These are phyloP conservation scores for Distichodus sexfasciatus DNA, from an alignment of 2,797 vertebrate species.

Conservation along the genomic window DNA sequence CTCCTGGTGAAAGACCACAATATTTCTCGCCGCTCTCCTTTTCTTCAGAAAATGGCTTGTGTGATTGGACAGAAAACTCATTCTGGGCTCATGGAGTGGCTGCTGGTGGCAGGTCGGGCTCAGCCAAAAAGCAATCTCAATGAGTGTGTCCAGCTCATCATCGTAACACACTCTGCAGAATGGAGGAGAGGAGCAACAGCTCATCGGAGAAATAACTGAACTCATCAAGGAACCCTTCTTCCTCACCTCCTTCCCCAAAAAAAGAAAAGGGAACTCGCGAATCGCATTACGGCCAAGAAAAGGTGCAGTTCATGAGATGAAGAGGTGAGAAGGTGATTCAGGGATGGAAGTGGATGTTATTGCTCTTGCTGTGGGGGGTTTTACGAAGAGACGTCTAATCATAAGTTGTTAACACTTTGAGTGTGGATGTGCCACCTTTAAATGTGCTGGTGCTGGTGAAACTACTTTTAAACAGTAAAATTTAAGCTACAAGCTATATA, in stretches of 20 bases:
- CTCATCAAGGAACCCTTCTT: conserved; percentile 36
- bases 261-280: conserved; percentile 23
- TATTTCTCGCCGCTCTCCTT: conserved; percentile 19
- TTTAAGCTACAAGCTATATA: too few relatives aligned
- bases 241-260: not conserved
- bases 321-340: conserved; percentile 6
- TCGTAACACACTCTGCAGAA: conserved; percentile 29
- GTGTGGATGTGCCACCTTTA: not conserved
- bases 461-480: too few relatives aligned
- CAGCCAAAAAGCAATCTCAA: conserved; percentile 49
- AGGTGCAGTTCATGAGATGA: conserved; percentile 14
- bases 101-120: conserved; percentile 43
- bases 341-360: conserved; percentile 25
- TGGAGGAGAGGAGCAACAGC: conserved; percentile 29
- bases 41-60: conserved; percentile 48
- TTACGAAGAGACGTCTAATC: not conserved
- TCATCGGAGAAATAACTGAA: conserved; percentile 50
- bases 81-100: conserved; percentile 32
- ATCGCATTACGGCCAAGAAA: conserved; percentile 35
- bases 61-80: conserved; percentile 45
- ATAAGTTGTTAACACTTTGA: not conserved
- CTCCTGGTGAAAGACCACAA: conserved; percentile 9
- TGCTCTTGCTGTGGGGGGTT: not conserved
- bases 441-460: not conserved
- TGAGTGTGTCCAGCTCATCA: conserved; percentile 44